phyloP scores from a whole-genome alignment of 1,140 invertebrate species.

The Habropoda laboriosa region DNA sequence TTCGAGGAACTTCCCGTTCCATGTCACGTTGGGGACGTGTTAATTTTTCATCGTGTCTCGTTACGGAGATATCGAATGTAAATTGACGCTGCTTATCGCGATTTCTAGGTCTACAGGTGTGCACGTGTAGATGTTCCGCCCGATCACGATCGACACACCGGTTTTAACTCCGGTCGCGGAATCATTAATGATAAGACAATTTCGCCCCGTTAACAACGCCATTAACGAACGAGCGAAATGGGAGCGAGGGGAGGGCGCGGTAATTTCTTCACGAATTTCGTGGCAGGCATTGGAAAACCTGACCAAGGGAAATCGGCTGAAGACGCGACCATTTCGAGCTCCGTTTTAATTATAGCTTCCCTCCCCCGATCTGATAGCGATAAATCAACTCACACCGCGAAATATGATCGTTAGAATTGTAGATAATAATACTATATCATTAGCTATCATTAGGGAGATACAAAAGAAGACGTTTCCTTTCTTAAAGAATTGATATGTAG shows the following conservation, averaged over 20 bases:
- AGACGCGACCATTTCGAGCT: neutral
- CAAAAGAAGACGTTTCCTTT: no score
- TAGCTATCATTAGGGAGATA: no score
- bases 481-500: no score
- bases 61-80: neutral
- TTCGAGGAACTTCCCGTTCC: neutral
- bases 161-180: neutral
- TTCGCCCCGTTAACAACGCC: conserved; percentile 29
- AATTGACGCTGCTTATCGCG: neutral
- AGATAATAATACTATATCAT: no score
- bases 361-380: neutral
- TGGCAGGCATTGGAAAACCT: conserved; percentile 9
- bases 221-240: conserved; percentile 30
- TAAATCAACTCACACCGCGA: no score
- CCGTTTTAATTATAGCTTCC: conserved; percentile 9
- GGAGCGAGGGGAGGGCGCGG: neutral
- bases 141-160: neutral
- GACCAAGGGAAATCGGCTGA: conserved; percentile 12
- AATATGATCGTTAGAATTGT: no score
- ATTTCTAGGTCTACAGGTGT: neutral
- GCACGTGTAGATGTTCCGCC: neutral
- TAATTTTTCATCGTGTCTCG: neutral
- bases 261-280: conserved; percentile 31
- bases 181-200: conserved; percentile 44
- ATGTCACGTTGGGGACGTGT: neutral